Evolutionary conservation across 2,888 invertebrate species (phyloP), one percentile per base, ranked within the genome.

Genomic region (Pachycephus smyrnensis): DNA sequence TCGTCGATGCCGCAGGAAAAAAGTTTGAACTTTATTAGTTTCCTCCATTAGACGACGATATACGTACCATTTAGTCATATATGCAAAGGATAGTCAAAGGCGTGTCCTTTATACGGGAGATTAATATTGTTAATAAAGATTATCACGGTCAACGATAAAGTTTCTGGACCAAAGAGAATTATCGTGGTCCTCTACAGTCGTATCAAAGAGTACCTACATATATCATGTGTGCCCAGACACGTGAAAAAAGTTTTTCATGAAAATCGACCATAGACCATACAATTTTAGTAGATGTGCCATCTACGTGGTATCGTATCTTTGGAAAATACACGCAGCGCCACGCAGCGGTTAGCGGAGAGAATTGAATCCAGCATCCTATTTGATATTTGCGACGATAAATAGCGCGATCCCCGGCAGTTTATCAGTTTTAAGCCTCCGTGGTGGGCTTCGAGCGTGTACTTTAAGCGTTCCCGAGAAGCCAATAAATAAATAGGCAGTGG

Each of bases 401-500:
- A 33, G 71, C 31, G 12, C 31, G 32, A 31, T 31, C 32, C 71
- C 6, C 71, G 71, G 71, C 15, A 23, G 71, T 71, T 71, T 71
- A 4, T 71, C 71, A 33, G 71, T 31, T 33, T 31, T 71, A 32
- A 31, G 71, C 31, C 23, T 23, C 12, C 71, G 32, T 12, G 71
- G 71, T 71, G 71, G 71, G 32, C 71, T 32, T 31, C 15, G 32
- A 71, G 71, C 71, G 31, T 32, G 71, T 71, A 71, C 71, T 31
- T 71, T 31, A 71, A 32, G 31, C 71, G 12, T 55, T 2, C 23
- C 55, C 12, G 78, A 78, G 75, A 82, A 81, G 81, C 84, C 83
- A 84, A 85, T 85, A 84, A 85, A 84, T 85, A 84, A 85, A 85
- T 83, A 83, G 84, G 80, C 83, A 84, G 71, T 33, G 33, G 71